Conservation (phyloP, 1,140 invertebrate genomes). For the Drosophila willistoni region DNA sequence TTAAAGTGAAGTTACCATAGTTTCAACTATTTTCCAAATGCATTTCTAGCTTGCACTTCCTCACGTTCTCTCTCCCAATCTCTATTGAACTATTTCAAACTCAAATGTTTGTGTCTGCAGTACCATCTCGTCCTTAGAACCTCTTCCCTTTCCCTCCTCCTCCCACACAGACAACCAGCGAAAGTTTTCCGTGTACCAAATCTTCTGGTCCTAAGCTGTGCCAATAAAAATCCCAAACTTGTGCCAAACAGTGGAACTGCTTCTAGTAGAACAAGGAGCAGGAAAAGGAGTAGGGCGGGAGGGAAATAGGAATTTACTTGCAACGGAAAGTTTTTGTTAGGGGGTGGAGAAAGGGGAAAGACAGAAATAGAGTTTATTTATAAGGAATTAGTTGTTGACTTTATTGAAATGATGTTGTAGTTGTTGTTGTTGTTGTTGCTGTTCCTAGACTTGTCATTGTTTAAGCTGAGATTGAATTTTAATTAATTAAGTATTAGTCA, state of each 20-base stretch:
- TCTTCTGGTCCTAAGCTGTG: slow-evolving; percentile 14
- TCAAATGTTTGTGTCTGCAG: background rate
- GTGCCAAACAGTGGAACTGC: slow-evolving; percentile 1
- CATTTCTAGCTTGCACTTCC: background rate
- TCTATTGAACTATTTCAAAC: slow-evolving; percentile 3
- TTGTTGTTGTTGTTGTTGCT: background rate
- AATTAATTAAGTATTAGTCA: slow-evolving; percentile 9
- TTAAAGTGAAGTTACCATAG: slow-evolving; percentile 4
- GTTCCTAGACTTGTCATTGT: slow-evolving; percentile 3
- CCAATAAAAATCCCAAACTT: slow-evolving; percentile 20
- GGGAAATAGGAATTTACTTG: slow-evolving; percentile 4
- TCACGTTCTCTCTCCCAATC: background rate
- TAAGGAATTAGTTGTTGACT: slow-evolving; percentile 19
- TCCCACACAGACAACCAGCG: too few relatives aligned
- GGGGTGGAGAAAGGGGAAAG: background rate
- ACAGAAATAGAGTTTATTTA: slow-evolving; percentile 5
- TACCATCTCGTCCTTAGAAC: too few relatives aligned
- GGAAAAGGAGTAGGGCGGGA: background rate
- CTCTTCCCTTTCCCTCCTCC: too few relatives aligned
- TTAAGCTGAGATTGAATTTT: slow-evolving; percentile 18
- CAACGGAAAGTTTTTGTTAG: slow-evolving; percentile 1
- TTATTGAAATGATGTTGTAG: slow-evolving; percentile 13
- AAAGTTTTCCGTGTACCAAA: slow-evolving; percentile 16
- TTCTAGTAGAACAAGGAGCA: background rate
- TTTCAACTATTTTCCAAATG: background rate